Evolutionary conservation across 2,113 vertebrate genomes (phyloP), one percentile per base, ranked within the genome.

Genomic region (Cervus canadensis): DNA sequence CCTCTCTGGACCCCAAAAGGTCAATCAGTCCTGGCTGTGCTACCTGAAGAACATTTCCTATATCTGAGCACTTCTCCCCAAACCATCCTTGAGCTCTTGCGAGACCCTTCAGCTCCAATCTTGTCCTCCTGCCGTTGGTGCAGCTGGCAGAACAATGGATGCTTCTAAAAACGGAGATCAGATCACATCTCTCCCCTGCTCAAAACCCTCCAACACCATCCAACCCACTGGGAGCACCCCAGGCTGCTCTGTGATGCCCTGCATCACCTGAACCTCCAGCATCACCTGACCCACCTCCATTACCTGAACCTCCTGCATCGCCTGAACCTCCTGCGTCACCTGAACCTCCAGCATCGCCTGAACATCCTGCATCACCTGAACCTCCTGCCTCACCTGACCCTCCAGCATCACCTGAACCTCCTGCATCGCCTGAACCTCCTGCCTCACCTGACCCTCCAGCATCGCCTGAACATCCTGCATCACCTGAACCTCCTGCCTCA

Each of bases 251-350:
- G 1, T 13, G 9, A 57, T 25, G 23, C 11, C 40, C 40, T 76
- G 21, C 5, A 0, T 71, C 19, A 5, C 67, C 67, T 23, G 74
- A 78, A 0, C 74, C 74, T 25, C 19, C 67, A 0, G 19, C n/a
- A 6, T 40, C 6, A 0, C 40, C 71, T 14, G 40, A 26, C 1
- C 36, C 14, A 2, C 12, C 26, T 4, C 0, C 3, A 4, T 28
- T 14, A 2, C 40, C 40, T 28, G 25, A 45, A 2, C 74, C 25
- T 23, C 33, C 15, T 0, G 30, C 6, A 19, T 67, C 33, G 2
- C 7, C 16, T 45, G 43, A 45, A 45, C 43, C 43, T 45, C 43
- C 43, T 2, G 43, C 43, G 7, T 45, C 43, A 7, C 43, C 43
- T 43, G 43, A 43, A 43, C 43, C 43, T 4, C 64, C 64, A 0